Percentiles rank a stretch among this genome's conserved stretches.
phyloP scores from a whole-genome alignment of 1,140 invertebrate species.

The Telenomus remus region DNA sequence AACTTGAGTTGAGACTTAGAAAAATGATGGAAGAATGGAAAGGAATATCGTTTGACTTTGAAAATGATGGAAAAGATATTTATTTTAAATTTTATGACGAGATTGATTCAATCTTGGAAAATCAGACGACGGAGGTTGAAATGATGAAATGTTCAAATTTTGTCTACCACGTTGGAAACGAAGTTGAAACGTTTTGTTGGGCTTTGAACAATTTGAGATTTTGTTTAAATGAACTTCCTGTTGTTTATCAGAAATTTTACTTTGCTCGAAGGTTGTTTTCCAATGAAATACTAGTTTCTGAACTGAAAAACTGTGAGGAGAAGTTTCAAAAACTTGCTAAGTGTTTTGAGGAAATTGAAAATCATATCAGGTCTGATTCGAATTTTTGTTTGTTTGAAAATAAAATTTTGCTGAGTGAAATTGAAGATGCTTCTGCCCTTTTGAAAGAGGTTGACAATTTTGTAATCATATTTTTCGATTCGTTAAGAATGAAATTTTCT shows the following conservation, averaged over 20 bases:
- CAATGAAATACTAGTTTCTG: slow-evolving; percentile 79
- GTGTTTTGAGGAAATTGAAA: slow-evolving; percentile 56
- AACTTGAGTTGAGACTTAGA: slow-evolving; percentile 77
- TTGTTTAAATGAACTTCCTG: slow-evolving; percentile 79
- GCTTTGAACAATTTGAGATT: slow-evolving; percentile 76
- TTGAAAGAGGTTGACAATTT: slow-evolving; percentile 77
- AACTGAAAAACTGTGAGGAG: slow-evolving; percentile 81
- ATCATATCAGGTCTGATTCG: slow-evolving; percentile 72
- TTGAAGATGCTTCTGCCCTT: slow-evolving; percentile 74
- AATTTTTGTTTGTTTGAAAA: slow-evolving; percentile 77
- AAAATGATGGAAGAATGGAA: slow-evolving; percentile 82
- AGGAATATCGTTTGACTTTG: slow-evolving; percentile 76
- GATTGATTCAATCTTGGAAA: slow-evolving; percentile 80
- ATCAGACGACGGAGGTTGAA: slow-evolving; percentile 80
- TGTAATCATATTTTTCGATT: slow-evolving; percentile 83
- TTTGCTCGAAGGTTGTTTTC: slow-evolving; percentile 80
- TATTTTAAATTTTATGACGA: slow-evolving; percentile 78
- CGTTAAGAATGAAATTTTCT: slow-evolving; percentile 85
- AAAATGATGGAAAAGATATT: slow-evolving; percentile 67
- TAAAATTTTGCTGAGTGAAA: slow-evolving; percentile 75
- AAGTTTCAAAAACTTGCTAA: too few relatives aligned
- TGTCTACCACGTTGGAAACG: slow-evolving; percentile 79
- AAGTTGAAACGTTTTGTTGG: slow-evolving; percentile 77
- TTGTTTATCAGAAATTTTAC: slow-evolving; percentile 78
- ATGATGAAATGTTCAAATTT: slow-evolving; percentile 83